Base-by-base conservation (phyloP, 2,888 invertebrate genomes). In the Anoplius nigerrimus region DNA sequence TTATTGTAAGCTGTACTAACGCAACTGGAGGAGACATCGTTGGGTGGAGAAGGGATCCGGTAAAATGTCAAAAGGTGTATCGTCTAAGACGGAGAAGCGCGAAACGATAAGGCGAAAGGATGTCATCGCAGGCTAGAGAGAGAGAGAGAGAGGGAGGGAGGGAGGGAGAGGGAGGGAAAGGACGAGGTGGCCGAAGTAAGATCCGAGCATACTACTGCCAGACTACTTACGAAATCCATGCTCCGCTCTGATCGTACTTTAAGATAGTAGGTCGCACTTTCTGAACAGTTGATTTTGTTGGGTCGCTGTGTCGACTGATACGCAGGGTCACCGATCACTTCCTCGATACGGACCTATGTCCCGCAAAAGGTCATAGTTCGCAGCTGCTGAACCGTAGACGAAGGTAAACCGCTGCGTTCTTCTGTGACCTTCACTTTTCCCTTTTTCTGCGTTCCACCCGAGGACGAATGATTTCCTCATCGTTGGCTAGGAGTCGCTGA, bases 41-140 rank as follows among this genome's bases (percentile, higher is more conserved):
- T n/a, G n/a, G n/a, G n/a, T n/a, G n/a, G n/a, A n/a, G n/a, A n/a
- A n/a, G n/a, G n/a, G n/a, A n/a, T n/a, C n/a, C n/a, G n/a, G 58
- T 22, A 24, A 74, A 74, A 74, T 72, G 72, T 66, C 69, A 70
- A 58, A 45, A 69, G 72, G 57, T 59, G 72, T 72, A 69, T 18
- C 59, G 48, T 34, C 11, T 34, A 34, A 54, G 22, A 60, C 62
- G 56, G 18, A 16, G 53, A 62, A 54, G 11, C 51, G 51, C 16
- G 43, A 21, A 55, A 16, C 42, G 43, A 45, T 18, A 51, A 68
- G 53, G 63, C 62, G 57, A 69, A 64, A 66, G 72, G 73, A 69
- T 71, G 65, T 71, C 58, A 66, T 69, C 65, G 71, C 21, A n/a
- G 24, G 24, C 27, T 8, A 55, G 61, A 62, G 52, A 52, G 61